A percentile compares a stretch with the other conserved stretches of the same genome.
Conservation (phyloP, 2,797 vertebrate genomes). For the Muraenolepis orangiensis region DNA sequence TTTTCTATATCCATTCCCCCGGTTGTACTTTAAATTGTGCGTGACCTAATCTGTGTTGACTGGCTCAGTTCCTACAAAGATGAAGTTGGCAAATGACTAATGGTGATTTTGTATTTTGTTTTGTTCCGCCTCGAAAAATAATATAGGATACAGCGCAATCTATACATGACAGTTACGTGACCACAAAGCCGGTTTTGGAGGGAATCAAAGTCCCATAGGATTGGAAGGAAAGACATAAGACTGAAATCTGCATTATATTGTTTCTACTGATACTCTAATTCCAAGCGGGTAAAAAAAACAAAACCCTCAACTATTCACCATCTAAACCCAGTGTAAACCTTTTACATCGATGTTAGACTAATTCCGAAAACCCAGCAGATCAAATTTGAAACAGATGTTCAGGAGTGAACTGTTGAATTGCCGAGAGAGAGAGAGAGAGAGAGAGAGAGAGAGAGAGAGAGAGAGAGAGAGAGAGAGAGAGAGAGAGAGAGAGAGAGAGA, state of each 20-base stretch:
- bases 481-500: background rate
- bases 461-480: background rate
- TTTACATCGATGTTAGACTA: constrained; percentile 58
- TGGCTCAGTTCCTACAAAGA: constrained; percentile 43
- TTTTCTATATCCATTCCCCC: constrained; percentile 55
- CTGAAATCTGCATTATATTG: constrained; percentile 39
- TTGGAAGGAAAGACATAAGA: constrained; percentile 37
- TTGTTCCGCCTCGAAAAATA: constrained; percentile 39
- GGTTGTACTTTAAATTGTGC: constrained; percentile 51
- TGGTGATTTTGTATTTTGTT: constrained; percentile 24
- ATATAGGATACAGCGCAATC: constrained; percentile 23
- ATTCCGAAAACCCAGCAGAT: constrained; percentile 51
- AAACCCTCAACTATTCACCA: constrained; percentile 33
- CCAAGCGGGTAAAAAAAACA: constrained; percentile 43
- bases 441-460: constrained; percentile 1
- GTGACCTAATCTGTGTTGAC: constrained; percentile 50
- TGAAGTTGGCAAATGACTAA: constrained; percentile 38
- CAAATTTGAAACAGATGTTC: constrained; percentile 69
- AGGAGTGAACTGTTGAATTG: constrained; percentile 18
- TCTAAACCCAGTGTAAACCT: constrained; percentile 52
- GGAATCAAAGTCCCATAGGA: constrained; percentile 32
- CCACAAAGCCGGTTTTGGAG: constrained; percentile 29
- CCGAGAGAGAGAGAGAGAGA: background rate
- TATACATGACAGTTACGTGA: constrained; percentile 30
- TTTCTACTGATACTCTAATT: constrained; percentile 43